A percentile compares a stretch with the other conserved stretches of the same genome.
Conservation (phyloP, 2,888 invertebrate genomes). For the Parnassius smintheus region DNA sequence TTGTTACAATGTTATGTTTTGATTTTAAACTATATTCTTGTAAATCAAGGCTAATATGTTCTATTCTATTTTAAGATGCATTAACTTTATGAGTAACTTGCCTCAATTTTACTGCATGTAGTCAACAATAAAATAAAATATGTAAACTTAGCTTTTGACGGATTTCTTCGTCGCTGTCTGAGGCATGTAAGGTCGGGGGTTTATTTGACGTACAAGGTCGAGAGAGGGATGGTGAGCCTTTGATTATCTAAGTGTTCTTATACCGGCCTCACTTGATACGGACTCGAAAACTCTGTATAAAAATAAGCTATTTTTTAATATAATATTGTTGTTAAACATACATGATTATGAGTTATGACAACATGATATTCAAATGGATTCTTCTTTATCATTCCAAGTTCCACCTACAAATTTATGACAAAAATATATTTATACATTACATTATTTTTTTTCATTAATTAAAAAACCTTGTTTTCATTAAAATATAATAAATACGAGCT, state of each 20-base stretch:
- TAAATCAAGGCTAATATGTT: not conserved
- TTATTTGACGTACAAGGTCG: constrained; percentile 22
- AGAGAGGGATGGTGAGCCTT: constrained; percentile 1
- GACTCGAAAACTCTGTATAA: no score
- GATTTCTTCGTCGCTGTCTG: constrained; percentile 21
- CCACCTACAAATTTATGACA: not conserved
- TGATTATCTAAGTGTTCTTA: no score
- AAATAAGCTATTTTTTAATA: no score
- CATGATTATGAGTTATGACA: no score
- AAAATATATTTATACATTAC: not conserved
- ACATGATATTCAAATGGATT: no score
- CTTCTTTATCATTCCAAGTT: no score
- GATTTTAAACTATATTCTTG: not conserved
- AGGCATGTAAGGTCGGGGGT: constrained; percentile 14
- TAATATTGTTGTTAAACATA: no score
- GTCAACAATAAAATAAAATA: not conserved
- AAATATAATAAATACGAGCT: not conserved
- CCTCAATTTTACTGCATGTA: no score
- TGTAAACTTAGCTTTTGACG: constrained; percentile 12
- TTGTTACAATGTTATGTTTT: not conserved
- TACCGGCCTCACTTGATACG: no score
- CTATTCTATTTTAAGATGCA: no score
- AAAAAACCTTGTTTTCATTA: not conserved
- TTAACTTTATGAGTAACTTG: no score
- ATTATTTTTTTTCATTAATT: not conserved